These are phyloP conservation scores for Leptopilina clavipes DNA, from an alignment of 1,140 invertebrate genomes.

Conservation along the genomic window DNA sequence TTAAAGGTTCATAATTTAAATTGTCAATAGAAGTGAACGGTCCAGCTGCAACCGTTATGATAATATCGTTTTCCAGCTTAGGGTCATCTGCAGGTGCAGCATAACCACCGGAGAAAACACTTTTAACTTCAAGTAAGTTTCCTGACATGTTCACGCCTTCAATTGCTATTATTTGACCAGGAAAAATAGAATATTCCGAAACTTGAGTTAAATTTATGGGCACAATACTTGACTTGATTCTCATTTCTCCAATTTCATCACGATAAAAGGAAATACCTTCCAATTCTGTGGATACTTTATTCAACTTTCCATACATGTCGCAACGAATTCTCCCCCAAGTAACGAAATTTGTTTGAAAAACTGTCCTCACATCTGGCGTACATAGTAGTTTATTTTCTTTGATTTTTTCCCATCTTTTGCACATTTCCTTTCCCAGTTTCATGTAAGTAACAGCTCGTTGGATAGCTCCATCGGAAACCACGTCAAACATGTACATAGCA, in stretches of 20 bases:
- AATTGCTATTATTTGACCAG: conserved; percentile 88
- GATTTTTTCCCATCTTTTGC: conserved; percentile 50
- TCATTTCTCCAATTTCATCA: conserved; percentile 70
- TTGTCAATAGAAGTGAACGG: conserved; percentile 88
- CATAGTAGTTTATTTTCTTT: conserved; percentile 52
- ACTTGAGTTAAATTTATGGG: conserved; percentile 76
- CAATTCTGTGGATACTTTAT: conserved; percentile 56
- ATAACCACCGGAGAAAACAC: conserved; percentile 78
- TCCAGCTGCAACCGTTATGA: conserved; percentile 86
- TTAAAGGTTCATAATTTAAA: conserved; percentile 86
- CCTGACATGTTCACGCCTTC: conserved; percentile 83
- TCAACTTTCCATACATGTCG: conserved; percentile 82
- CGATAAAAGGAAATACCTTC: conserved; percentile 4
- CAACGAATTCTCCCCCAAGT: conserved; percentile 84
- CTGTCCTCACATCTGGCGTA: conserved; percentile 55
- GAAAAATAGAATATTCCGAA: conserved; percentile 85
- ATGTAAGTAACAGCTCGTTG: conserved; percentile 72
- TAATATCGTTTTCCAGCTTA: conserved; percentile 71
- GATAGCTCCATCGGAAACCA: conserved; percentile 71
- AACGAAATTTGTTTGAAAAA: conserved; percentile 69
- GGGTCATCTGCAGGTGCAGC: conserved; percentile 54
- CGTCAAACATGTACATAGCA: conserved; percentile 76
- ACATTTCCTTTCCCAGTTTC: conserved; percentile 63
- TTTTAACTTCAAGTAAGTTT: conserved; percentile 80
- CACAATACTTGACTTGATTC: conserved; percentile 1